These are phyloP conservation scores for Drosophila trichaetosa DNA, from an alignment of 2,888 invertebrate species.

Conservation along the genomic window DNA sequence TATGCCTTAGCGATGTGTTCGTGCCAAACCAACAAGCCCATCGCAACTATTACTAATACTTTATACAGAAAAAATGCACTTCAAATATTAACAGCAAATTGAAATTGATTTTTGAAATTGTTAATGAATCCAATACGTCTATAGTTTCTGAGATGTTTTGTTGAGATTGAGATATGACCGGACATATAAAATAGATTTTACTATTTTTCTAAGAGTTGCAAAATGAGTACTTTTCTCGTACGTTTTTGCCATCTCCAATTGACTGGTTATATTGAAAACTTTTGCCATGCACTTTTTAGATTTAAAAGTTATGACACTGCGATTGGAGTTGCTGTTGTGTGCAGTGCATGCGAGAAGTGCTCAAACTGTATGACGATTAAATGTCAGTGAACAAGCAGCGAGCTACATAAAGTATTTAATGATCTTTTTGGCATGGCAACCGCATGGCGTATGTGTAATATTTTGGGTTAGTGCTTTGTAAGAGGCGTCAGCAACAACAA, in stretches of 20 bases:
- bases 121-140: neutral
- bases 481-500: conserved; percentile 17
- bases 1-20: conserved; percentile 37
- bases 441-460: conserved; percentile 59
- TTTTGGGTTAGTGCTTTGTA: conserved; percentile 51
- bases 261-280: neutral
- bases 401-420: conserved; percentile 30
- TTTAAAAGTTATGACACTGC: conserved; percentile 51
- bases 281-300: conserved; percentile 11
- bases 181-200: neutral
- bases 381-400: conserved; percentile 26
- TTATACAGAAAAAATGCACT: neutral
- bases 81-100: neutral
- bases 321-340: conserved; percentile 17
- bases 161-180: neutral
- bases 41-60: neutral
- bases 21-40: conserved; percentile 16
- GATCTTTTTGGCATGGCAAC: conserved; percentile 25
- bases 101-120: neutral
- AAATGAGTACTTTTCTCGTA: neutral
- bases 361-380: conserved; percentile 31
- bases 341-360: conserved; percentile 8
- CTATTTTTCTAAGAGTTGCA: neutral
- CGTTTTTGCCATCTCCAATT: conserved; percentile 1
- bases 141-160: neutral